Evolutionary conservation across 2,797 vertebrate species (phyloP).

Genomic region (Anableps anableps): DNA sequence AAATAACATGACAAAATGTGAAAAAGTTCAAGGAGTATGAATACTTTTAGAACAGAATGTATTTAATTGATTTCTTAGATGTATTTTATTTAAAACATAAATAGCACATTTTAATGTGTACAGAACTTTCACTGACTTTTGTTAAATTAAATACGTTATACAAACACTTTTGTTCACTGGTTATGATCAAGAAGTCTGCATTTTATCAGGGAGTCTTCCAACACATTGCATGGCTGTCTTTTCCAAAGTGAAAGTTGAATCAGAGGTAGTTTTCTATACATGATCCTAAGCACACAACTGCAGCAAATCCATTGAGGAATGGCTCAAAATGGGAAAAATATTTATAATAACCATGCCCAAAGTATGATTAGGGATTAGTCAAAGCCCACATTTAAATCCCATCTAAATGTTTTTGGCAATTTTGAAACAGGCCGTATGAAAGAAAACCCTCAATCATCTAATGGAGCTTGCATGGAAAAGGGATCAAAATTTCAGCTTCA

Average conservation of each 20-base stretch:
- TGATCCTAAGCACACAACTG: background rate
- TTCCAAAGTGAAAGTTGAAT: slow-evolving; percentile 3
- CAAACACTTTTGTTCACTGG: background rate
- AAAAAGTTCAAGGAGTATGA: background rate
- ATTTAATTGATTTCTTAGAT: background rate
- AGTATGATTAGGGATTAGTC: slow-evolving; percentile 10
- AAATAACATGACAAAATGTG: background rate
- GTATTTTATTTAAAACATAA: background rate
- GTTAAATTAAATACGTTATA: background rate
- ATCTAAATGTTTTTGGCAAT: slow-evolving; percentile 3
- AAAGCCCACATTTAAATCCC: slow-evolving; percentile 2
- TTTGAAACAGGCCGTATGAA: background rate
- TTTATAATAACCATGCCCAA: background rate
- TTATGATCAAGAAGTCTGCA: background rate
- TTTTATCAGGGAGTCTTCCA: background rate
- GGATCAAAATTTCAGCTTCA: slow-evolving; percentile 1
- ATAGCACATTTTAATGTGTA: background rate
- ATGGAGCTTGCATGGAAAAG: slow-evolving; percentile 6
- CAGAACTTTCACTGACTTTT: background rate
- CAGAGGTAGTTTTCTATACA: background rate
- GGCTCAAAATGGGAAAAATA: background rate
- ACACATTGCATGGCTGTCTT: background rate
- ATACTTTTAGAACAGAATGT: background rate
- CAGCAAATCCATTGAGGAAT: background rate
- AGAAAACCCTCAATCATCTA: slow-evolving; percentile 2